Percentiles rank a stretch among this genome's conserved stretches.
phyloP scores from a whole-genome alignment of 1,140 invertebrate genomes.

The Ceratina australensis region DNA sequence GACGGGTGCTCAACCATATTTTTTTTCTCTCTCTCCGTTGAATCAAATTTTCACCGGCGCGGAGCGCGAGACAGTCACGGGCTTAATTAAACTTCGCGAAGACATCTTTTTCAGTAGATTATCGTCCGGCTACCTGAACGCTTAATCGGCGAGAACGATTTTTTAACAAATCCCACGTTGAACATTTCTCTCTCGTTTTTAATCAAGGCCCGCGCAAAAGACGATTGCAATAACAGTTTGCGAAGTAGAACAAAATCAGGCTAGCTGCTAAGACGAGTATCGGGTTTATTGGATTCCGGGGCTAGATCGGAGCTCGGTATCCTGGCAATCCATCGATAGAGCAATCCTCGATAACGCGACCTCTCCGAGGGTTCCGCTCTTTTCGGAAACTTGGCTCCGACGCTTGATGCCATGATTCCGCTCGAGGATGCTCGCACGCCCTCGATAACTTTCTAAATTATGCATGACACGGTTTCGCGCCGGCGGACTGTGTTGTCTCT shows the following conservation, averaged over 20 bases:
- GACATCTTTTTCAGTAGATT: constrained; percentile 35
- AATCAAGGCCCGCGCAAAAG: no score
- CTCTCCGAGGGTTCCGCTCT: not conserved
- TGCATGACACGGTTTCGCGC: constrained; percentile 40
- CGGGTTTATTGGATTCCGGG: not conserved
- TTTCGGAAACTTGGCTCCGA: not conserved
- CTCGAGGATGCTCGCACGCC: not conserved
- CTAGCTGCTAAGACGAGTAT: not conserved
- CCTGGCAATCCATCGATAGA: constrained; percentile 4
- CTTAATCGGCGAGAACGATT: constrained; percentile 41
- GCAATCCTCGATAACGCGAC: constrained; percentile 8
- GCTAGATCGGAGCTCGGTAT: constrained; percentile 19
- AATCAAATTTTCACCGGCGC: constrained; percentile 25
- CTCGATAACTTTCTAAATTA: constrained; percentile 57
- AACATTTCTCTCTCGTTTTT: no score
- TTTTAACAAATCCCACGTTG: not conserved
- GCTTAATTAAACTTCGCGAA: constrained; percentile 50
- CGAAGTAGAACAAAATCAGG: not conserved
- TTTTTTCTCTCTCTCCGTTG: not conserved
- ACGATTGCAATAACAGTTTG: not conserved
- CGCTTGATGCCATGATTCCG: constrained; percentile 8
- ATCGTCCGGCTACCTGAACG: constrained; percentile 24
- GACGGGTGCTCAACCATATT: not conserved
- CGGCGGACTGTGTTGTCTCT: not conserved
- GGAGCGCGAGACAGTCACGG: not conserved